Base-by-base conservation (phyloP, 2,888 invertebrate genomes). In the Stenodera caucasica region DNA sequence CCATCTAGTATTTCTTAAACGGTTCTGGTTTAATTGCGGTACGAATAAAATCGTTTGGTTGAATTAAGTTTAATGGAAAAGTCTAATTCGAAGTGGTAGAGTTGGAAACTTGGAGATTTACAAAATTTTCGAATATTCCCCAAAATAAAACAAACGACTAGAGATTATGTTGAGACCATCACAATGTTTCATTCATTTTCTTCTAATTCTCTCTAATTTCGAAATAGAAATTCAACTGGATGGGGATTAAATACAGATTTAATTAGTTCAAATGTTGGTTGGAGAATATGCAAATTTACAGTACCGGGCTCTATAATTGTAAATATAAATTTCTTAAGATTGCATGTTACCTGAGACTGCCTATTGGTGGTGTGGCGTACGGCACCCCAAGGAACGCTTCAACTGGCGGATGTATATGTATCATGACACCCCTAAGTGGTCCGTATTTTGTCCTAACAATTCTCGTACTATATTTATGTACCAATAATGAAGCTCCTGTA, bases 341-440 rank as follows among this genome's bases (percentile, higher is more conserved):
- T 15, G 14, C 49, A 23, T 11, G 29, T 52, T 81, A 89, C 90
- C 96, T 90, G 74, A 96, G 86, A 77, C 92, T 90, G 71, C 94
- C 94, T 69, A 92, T 85, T 11, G 95, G 95, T 65, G 96, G 91
- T 66, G 95, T 93, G 37, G 96, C 96, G 83, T 96, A 97, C 45
- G 95, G 96, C 70, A 97, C 92, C 64, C 96, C 96, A 64, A 95
- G 86, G 80, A 93, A 97, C 15, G 93, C 93, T 82, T 96, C 96
- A 70, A 96, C 94, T 64, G 87, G 87, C 65, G 90, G 91, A 79
- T 90, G 87, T 68, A 90, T 87, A 76, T 91, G 90, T 55, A 93
- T 88, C 70, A 92, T 88, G 79, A 93, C 88, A 58, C 95, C 96
- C 51, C 94, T 87, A 74, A 96, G 82, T 63, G 90, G 88, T 33